Conservation (phyloP, 64 coral and sea anemone genomes). For the Actinia equina region DNA sequence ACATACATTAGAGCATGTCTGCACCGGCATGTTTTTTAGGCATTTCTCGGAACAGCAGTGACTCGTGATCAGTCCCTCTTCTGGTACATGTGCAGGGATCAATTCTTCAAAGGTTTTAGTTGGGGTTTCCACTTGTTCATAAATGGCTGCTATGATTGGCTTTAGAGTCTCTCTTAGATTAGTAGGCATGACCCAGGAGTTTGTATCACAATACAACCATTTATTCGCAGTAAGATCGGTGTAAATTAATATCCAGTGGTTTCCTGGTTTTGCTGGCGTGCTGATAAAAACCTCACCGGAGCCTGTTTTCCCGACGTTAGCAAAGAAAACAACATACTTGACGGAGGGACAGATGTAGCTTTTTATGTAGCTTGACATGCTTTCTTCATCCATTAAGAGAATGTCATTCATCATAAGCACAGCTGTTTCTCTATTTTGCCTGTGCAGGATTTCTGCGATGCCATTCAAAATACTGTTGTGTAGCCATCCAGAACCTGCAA, state of each 20-base stretch:
- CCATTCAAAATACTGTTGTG: neutral
- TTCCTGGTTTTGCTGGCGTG: slow-evolving; percentile 18
- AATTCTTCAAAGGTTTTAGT: slow-evolving; percentile 29
- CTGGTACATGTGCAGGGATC: neutral
- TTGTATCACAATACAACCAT: slow-evolving; percentile 63
- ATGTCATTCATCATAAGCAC: slow-evolving; percentile 49
- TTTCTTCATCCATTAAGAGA: slow-evolving; percentile 31
- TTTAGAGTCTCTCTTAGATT: slow-evolving; percentile 10
- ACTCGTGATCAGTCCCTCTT: neutral
- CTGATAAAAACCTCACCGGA: slow-evolving; percentile 18
- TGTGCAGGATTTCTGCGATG: slow-evolving; percentile 18
- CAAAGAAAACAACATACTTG: slow-evolving; percentile 25
- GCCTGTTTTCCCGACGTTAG: slow-evolving; percentile 8
- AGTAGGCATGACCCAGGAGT: slow-evolving; percentile 38
- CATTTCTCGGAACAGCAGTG: slow-evolving; percentile 5
- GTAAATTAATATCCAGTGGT: slow-evolving; percentile 60
- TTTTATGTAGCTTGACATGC: slow-evolving; percentile 3
- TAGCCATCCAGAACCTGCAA: slow-evolving; percentile 39
- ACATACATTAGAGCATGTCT: slow-evolving; percentile 47
- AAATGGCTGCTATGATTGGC: slow-evolving; percentile 3
- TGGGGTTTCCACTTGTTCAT: slow-evolving; percentile 7
- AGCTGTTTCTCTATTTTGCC: neutral
- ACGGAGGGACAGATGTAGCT: neutral
- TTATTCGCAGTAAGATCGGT: slow-evolving; percentile 46
- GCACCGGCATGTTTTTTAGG: slow-evolving; percentile 39